A percentile compares a stretch with the other conserved stretches of the same genome.
These are phyloP conservation scores for Chelmon rostratus DNA, from an alignment of 2,797 vertebrate genomes.

Conservation along the genomic window DNA sequence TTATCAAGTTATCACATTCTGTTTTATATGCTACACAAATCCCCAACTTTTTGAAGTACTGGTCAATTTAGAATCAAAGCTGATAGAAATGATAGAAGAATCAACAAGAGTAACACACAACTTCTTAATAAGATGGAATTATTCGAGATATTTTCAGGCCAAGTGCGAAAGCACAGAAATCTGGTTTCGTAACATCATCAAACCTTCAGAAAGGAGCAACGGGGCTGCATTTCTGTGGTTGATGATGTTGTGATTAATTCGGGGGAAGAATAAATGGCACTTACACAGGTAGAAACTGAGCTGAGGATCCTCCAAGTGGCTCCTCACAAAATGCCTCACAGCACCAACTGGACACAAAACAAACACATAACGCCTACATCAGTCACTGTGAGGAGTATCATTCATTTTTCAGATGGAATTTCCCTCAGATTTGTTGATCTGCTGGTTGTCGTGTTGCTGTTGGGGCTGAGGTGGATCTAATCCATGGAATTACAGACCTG, in stretches of 20 bases:
- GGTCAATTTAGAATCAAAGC: background rate
- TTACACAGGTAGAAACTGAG: constrained; percentile 94
- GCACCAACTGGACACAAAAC: constrained; percentile 85
- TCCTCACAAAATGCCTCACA: constrained; percentile 90
- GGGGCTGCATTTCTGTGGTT: background rate
- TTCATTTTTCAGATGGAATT: constrained; percentile 68
- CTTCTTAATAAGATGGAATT: background rate
- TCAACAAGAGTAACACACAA: background rate
- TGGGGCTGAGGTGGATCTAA: constrained; percentile 66
- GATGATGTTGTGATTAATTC: constrained; percentile 6
- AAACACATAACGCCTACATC: constrained; percentile 26
- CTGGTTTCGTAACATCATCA: background rate
- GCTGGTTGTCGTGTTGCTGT: constrained; percentile 52
- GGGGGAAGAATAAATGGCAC: constrained; percentile 65
- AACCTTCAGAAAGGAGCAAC: background rate
- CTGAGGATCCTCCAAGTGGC: constrained; percentile 89
- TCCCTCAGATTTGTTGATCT: constrained; percentile 68
- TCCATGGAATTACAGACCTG: constrained; percentile 74
- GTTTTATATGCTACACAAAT: no score
- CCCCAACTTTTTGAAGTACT: no score
- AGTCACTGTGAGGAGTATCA: constrained; percentile 23
- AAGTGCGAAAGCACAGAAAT: background rate
- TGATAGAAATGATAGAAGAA: background rate
- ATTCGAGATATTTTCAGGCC: background rate
- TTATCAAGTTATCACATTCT: no score